Evolutionary conservation across 2,888 invertebrate species (phyloP).

Genomic region (Cheilosia scutellata): DNA sequence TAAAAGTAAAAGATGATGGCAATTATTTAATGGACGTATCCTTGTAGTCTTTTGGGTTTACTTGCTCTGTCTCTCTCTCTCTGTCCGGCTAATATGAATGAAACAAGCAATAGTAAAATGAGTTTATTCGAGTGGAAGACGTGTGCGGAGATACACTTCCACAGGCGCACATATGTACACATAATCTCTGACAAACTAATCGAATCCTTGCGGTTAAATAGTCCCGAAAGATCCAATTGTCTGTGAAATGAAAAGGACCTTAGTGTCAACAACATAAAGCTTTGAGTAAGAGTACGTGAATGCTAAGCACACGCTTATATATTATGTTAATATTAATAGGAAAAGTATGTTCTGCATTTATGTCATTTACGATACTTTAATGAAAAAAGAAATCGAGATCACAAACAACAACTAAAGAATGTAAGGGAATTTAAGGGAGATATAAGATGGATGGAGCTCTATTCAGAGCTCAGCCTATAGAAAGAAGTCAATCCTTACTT

Average conservation of each 20-base stretch:
- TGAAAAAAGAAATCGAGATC: neutral
- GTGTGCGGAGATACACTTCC: slow-evolving; percentile 1
- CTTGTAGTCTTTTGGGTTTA: slow-evolving; percentile 11
- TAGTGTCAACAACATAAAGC: slow-evolving; percentile 18
- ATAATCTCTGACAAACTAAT: slow-evolving; percentile 44
- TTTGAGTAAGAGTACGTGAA: slow-evolving; percentile 18
- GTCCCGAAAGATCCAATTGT: slow-evolving; percentile 67
- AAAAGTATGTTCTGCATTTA: neutral
- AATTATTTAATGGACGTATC: slow-evolving; percentile 65
- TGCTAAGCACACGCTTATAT: slow-evolving; percentile 38
- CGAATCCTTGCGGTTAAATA: slow-evolving; percentile 60
- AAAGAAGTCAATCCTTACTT: no score
- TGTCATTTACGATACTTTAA: neutral
- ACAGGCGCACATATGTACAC: neutral
- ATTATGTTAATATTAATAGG: slow-evolving; percentile 46
- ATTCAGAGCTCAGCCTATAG: no score
- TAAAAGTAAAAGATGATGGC: slow-evolving; percentile 61
- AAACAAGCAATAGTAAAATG: slow-evolving; percentile 27
- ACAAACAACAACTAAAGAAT: no score
- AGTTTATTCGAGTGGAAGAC: slow-evolving; percentile 50
- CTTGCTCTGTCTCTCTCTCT: no score
- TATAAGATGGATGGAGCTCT: no score
- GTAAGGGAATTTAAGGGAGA: no score
- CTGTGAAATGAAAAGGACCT: slow-evolving; percentile 65
- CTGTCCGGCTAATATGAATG: slow-evolving; percentile 10